Conservation (phyloP, 64 coral and sea anemone genomes). For the Montipora efflorescens region DNA sequence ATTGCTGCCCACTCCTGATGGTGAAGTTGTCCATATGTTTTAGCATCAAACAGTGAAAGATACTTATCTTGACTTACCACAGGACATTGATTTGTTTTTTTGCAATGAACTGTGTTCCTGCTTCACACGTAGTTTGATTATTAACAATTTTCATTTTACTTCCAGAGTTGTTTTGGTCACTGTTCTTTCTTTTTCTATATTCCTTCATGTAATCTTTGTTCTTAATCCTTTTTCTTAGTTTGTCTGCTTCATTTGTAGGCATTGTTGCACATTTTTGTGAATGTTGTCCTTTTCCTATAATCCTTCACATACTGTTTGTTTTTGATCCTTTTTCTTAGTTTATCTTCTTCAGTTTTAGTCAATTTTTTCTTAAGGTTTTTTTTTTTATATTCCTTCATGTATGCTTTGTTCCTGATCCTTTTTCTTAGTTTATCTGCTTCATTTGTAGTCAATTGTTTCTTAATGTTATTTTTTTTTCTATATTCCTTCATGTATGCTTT, state of each 20-base stretch:
- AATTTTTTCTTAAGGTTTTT: background rate
- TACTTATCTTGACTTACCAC: too few relatives aligned
- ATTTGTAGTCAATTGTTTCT: slow-evolving; percentile 15
- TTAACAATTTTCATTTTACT: slow-evolving; percentile 15
- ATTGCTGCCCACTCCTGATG: too few relatives aligned
- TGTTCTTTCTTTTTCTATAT: background rate
- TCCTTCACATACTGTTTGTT: too few relatives aligned
- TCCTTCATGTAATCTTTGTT: slow-evolving; percentile 52
- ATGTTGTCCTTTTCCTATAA: too few relatives aligned
- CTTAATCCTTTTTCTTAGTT: slow-evolving; percentile 1
- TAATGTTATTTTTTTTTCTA: background rate
- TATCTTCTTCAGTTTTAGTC: background rate
- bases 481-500: slow-evolving; percentile 42
- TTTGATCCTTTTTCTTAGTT: background rate
- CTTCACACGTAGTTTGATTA: background rate
- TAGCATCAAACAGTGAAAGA: too few relatives aligned
- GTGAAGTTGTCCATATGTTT: too few relatives aligned
- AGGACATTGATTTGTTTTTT: too few relatives aligned
- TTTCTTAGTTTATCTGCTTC: background rate
- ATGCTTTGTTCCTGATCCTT: too few relatives aligned
- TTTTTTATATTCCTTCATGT: too few relatives aligned
- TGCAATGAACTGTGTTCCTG: background rate
- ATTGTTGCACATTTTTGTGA: background rate
- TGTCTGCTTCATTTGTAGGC: slow-evolving; percentile 24
- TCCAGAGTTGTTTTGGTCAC: too few relatives aligned